Evolutionary conservation across 2,888 invertebrate genomes (phyloP).

Genomic region (Leptinotarsa juncta): DNA sequence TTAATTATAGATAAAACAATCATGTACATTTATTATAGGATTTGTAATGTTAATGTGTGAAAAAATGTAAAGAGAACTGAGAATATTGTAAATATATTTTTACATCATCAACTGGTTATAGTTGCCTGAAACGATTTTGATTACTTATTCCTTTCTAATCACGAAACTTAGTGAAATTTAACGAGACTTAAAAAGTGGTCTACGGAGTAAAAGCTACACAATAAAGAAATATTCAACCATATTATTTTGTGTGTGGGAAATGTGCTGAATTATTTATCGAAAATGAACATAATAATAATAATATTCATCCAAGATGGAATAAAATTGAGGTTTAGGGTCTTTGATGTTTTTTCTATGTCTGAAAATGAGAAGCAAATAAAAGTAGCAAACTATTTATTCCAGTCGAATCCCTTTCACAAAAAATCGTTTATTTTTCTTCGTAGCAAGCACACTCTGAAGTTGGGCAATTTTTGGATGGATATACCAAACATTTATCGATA

Average conservation of each 20-base stretch:
- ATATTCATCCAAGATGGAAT: no score
- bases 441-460: constrained; percentile 53
- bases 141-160: no score
- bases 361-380: background rate
- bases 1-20: constrained; percentile 36
- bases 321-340: no score
- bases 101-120: background rate
- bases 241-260: no score
- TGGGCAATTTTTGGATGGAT: constrained; percentile 78
- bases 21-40: constrained; percentile 49
- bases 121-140: background rate
- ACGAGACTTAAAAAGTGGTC: no score
- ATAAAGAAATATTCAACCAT: no score
- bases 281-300: no score
- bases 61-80: constrained; percentile 52
- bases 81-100: constrained; percentile 44
- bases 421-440: constrained; percentile 45
- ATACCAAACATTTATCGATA: constrained; percentile 86
- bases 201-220: no score
- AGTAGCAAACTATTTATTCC: constrained; percentile 3
- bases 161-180: no score
- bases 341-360: background rate
- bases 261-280: no score
- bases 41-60: constrained; percentile 29
- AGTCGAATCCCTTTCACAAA: background rate